Evolutionary conservation across 2,797 vertebrate species (phyloP).

Genomic region (Danio tinwini): DNA sequence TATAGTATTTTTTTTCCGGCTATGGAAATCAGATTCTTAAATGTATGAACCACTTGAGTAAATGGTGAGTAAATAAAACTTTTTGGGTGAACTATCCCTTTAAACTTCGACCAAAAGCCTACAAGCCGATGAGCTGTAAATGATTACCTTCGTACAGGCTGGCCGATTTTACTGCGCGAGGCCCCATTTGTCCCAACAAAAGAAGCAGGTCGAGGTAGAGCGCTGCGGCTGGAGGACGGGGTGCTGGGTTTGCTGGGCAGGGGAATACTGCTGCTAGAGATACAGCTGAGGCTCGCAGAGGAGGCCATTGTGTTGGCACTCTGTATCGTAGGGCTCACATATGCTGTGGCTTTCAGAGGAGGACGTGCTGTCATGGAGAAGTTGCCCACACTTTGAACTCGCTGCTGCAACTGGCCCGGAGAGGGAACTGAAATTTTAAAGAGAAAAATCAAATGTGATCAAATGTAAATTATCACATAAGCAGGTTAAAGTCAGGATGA

Average conservation of each 20-base stretch:
- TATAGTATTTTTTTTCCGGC: no score
- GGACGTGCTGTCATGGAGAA: constrained; percentile 86
- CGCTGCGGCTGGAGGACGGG: constrained; percentile 82
- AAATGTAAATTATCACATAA: background rate
- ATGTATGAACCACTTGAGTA: no score
- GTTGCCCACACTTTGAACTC: constrained; percentile 92
- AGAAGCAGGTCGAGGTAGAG: constrained; percentile 91
- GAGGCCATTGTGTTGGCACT: constrained; percentile 79
- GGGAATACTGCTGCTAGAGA: constrained; percentile 83
- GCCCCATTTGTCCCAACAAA: constrained; percentile 84
- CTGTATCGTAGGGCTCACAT: constrained; percentile 95
- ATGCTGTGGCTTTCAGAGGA: constrained; percentile 94
- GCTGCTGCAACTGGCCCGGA: constrained; percentile 90
- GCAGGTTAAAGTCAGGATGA: no score
- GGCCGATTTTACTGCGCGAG: constrained; percentile 88
- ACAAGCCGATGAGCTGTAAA: background rate
- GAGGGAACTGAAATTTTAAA: constrained; percentile 87
- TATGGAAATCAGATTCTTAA: no score
- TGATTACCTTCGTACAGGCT: constrained; percentile 84
- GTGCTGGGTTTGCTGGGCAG: constrained; percentile 85
- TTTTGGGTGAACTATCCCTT: no score
- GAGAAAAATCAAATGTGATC: background rate
- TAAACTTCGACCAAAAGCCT: background rate
- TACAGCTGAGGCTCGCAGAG: constrained; percentile 81
- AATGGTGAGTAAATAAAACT: no score